Evolutionary conservation across 1,140 invertebrate genomes (phyloP), one percentile per base, ranked within the genome.

Genomic region (Spodoptera frugiperda): DNA sequence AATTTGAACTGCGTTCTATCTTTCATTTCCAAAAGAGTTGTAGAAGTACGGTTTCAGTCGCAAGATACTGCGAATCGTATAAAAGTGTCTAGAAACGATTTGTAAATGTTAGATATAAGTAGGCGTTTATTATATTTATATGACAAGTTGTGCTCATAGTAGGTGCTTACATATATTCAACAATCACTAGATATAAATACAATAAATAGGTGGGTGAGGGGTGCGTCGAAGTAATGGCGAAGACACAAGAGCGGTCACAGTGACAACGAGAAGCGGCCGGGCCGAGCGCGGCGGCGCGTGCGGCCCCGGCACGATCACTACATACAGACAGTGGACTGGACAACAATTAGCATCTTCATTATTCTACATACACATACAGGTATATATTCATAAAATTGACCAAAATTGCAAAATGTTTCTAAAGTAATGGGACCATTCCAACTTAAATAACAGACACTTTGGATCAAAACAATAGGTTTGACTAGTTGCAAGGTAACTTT

Each of bases 361-460:
- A 84, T 80, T 78, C 83, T 87, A 89, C 79, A 63, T 87, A 89
- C 83, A 83, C 78, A 80, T 76, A 82, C 61, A 80, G 68, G 65
- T 74, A 81, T 80, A 81, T 82, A 63, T 57, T 65, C 46, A 87
- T 82, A 88, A 87, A 93, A 93, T 91, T 93, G 90, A 93, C 91
- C 65, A 83, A 86, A 89, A 89, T 90, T 91, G 88, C 86, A 89
- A 89, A 88, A 83, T 61, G 82, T 92, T 91, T 85, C 80, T 75
- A 87, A 90, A 86, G 68, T 65, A 86, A 86, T 67, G 48, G 68
- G 61, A 49, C 21, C 76, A 72, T 71, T 78, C 6, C 44, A 77
- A 81, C 68, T 81, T 74, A 85, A 76, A 65, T 75, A 48, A 57
- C 6, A 57, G 39, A 9, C 14, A 15, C 6, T 51, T 59, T 30